A percentile compares a stretch with the other conserved stretches of the same genome.
Conservation (phyloP, 35 echinoderm and acorn worm species). For the Anneissia japonica region DNA sequence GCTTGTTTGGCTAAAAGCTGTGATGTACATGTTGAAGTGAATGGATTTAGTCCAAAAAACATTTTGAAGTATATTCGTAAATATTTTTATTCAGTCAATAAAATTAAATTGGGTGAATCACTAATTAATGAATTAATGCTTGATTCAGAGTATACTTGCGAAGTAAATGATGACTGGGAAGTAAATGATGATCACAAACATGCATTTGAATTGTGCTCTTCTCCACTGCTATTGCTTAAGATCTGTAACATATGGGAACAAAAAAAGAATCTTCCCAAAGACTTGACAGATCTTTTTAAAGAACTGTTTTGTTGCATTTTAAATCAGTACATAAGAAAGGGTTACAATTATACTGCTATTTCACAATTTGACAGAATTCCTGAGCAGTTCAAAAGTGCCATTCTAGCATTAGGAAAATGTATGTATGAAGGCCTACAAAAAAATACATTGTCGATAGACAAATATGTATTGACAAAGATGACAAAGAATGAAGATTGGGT, state of each 20-base stretch:
- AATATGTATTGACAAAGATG: not conserved
- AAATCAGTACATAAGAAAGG: not conserved
- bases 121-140: not conserved
- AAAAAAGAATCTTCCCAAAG: not conserved
- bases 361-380: not conserved
- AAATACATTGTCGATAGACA: not conserved
- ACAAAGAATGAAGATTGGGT: not conserved
- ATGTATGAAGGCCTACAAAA: not conserved
- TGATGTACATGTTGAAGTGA: not conserved
- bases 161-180: too few relatives aligned
- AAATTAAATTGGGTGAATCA: not conserved
- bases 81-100: not conserved
- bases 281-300: not conserved
- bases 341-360: not conserved
- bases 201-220: not conserved
- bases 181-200: too few relatives aligned
- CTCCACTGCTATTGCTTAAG: not conserved
- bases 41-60: not conserved
- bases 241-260: not conserved
- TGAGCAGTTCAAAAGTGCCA: not conserved
- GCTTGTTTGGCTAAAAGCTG: not conserved
- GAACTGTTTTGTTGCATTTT: not conserved
- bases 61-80: not conserved
- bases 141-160: too few relatives aligned
- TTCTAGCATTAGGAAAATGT: not conserved